Evolutionary conservation across 2,888 invertebrate genomes (phyloP).

Genomic region (Pseudanteris insignis): DNA sequence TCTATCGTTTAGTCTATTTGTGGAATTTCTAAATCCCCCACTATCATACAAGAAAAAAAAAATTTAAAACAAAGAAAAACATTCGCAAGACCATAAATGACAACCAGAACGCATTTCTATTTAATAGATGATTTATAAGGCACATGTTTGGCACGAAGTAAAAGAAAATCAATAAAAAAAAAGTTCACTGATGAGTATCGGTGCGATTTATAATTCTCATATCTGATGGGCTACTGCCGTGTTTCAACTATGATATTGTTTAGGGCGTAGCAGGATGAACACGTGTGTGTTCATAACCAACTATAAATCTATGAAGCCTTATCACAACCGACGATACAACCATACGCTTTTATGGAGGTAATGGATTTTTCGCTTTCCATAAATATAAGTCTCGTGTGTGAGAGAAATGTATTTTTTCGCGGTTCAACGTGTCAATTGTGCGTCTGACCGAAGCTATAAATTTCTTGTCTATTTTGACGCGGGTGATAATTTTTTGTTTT

Average conservation of each 20-base stretch:
- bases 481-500: constrained; percentile 4
- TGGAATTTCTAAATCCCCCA: too few relatives aligned
- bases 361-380: constrained; percentile 33
- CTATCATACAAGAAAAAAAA: too few relatives aligned
- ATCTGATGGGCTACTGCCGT: constrained; percentile 45
- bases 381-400: constrained; percentile 29
- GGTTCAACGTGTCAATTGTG: constrained; percentile 25
- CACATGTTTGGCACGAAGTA: neutral
- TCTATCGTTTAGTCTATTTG: too few relatives aligned
- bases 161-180: constrained; percentile 29
- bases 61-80: too few relatives aligned
- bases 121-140: constrained; percentile 23
- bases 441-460: constrained; percentile 23
- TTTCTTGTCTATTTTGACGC: too few relatives aligned
- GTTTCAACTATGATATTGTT: constrained; percentile 36
- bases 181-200: constrained; percentile 40
- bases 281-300: constrained; percentile 31
- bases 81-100: constrained; percentile 12
- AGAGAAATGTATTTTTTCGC: constrained; percentile 30
- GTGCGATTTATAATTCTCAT: constrained; percentile 48
- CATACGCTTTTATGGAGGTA: constrained; percentile 35
- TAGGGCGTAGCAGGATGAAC: constrained; percentile 34
- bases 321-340: constrained; percentile 37
- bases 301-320: constrained; percentile 38
- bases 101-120: constrained; percentile 5